Percentiles rank a stretch among this genome's conserved stretches.
These are phyloP conservation scores for Cynocephalus volans DNA, from an alignment of 2,113 vertebrate species.

Conservation along the genomic window DNA sequence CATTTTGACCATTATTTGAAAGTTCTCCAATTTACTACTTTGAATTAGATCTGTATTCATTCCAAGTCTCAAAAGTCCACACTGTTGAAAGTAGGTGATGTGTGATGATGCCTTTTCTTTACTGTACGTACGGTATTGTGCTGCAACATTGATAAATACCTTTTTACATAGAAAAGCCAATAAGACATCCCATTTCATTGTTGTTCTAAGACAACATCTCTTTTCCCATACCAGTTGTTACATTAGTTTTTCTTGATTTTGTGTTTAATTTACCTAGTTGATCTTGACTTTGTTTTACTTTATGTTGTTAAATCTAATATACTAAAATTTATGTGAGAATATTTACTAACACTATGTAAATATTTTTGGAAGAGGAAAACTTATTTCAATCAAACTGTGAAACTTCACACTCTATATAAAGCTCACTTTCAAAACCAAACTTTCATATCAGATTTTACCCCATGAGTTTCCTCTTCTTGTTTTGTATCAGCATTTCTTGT, in stretches of 20 bases:
- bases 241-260: conserved; percentile 56
- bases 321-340: neutral
- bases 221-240: conserved; percentile 27
- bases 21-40: neutral
- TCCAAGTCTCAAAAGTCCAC: neutral
- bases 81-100: neutral
- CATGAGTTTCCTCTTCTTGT: neutral
- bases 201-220: neutral
- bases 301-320: conserved; percentile 30
- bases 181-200: neutral
- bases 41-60: conserved; percentile 33
- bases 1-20: conserved; percentile 14
- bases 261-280: conserved; percentile 39
- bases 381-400: conserved; percentile 43
- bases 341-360: conserved; percentile 59
- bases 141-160: neutral
- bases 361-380: conserved; percentile 19
- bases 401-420: conserved; percentile 13
- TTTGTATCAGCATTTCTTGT: conserved; percentile 22
- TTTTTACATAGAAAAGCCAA: neutral
- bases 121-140: no score
- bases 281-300: conserved; percentile 16
- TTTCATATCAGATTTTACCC: neutral
- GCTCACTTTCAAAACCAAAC: neutral
- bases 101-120: neutral